Base-by-base conservation (phyloP, 2,113 vertebrate genomes). In the Dasyornis broadbenti region DNA sequence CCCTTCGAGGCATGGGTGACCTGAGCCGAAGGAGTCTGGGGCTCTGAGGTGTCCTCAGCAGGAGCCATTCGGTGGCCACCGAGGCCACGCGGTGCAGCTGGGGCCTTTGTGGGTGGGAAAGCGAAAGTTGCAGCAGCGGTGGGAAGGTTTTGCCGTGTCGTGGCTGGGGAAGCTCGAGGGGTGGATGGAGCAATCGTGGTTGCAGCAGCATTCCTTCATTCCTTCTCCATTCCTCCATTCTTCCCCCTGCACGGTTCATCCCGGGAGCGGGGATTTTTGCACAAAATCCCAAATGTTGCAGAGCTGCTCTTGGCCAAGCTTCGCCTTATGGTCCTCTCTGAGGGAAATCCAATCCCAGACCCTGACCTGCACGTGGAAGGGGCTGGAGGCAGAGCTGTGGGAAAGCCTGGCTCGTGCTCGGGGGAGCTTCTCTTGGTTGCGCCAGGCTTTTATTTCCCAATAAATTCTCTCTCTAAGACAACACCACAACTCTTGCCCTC, bases 81-180 rank as follows among this genome's bases (percentile, higher is more conserved):
- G 3, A 52, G 86, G 57, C 80, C 70, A 5, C 1, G 0, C 0
- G 2, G 56, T 26, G 63, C 33, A 9, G 4, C 0, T 30, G 82
- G 45, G 57, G 27, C 59, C 39, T 63, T n/a, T 22, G 52, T 23
- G 87, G 4, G 17, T 57, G 53, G 78, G 10, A 44, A 17, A 49
- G 39, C 2, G 65, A 5, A 68, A 80, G 61, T 21, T 24, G 64
- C 21, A 53, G 87, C 73, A 27, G 50, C 0, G 21, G 4, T 9
- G 64, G 73, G 26, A 4, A 72, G 40, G 76, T 49, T 95, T 83
- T 59, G 26, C 81, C 2, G 2, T 30, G 63, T 23, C 11, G 39
- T 24, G 77, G n/a, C 69, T 44, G 61, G 37, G 70, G 90, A 82
- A 53, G 60, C 13, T 7, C 1, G 16, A 63, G 63, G 12, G 39